Evolutionary conservation across 2,113 vertebrate genomes (phyloP), one percentile per base, ranked within the genome.

Genomic region (Garra rufa): DNA sequence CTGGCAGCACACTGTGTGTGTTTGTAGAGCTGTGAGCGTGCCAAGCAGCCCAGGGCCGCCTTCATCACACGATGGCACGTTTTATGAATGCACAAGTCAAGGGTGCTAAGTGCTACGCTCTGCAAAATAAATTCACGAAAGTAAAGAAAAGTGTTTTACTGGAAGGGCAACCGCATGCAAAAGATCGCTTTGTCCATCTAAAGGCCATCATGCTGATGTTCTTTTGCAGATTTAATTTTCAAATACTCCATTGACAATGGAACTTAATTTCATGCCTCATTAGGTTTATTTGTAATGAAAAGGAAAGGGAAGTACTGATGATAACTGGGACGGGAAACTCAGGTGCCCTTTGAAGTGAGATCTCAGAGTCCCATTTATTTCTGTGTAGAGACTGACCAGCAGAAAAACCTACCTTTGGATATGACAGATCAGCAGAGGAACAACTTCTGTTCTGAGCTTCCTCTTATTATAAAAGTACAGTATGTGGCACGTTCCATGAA

Each of bases 211-310:
- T 71, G 8, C 21, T 41, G 24, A 83, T 80, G 81, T 83, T 75
- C 78, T 80, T 46, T 59, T 76, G 24, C 70, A 73, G 87, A 71
- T 81, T 30, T 80, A 34, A 84, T 88, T 83, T 84, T 76, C 79
- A 86, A 82, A 85, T 82, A 78, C 79, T 86, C 82, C 69, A 71
- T 82, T 13, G 63, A 87, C 82, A 84, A 81, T 43, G 70, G 30
- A 84, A 87, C 75, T 88, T 90, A 28, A 90, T 90, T 88, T 90
- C 89, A 86, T 61, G 86, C 67, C 81, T 87, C 87, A 88, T 90
- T 90, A 88, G 84, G 74, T 86, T 81, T 85, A 57, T 78, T 73
- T 88, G 81, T 52, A 65, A 81, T 83, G 70, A 85, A 84, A 73
- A 85, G 52, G 43, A 61, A 84, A 82, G 38, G 77, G 28, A 34